A percentile compares a stretch with the other conserved stretches of the same genome.
Conservation (phyloP, 1,140 invertebrate genomes). For the Aricia agestis region DNA sequence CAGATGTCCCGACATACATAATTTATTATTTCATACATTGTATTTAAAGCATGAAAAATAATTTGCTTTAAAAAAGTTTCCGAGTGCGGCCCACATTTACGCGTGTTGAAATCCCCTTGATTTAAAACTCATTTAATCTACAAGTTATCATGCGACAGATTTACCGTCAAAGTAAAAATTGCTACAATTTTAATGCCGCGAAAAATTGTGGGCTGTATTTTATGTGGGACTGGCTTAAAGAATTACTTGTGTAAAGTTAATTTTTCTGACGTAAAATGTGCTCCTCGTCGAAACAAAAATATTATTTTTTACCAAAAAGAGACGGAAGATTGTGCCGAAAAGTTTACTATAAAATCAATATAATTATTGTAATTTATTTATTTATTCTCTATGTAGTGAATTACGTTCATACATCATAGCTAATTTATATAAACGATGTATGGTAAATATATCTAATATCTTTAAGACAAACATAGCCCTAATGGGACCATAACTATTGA, state of each 20-base stretch:
- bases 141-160: constrained; percentile 5
- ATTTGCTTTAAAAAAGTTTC: neutral
- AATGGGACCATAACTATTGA: no score
- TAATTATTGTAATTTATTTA: no score
- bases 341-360: no score
- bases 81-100: neutral
- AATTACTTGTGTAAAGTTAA: neutral
- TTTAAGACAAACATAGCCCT: neutral
- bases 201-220: constrained; percentile 5
- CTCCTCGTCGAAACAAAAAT: no score
- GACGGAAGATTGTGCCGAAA: no score
- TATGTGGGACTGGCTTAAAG: neutral
- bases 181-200: neutral
- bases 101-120: constrained; percentile 9
- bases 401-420: neutral
- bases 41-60: neutral
- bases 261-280: neutral
- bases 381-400: no score
- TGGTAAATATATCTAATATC: neutral
- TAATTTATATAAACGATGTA: neutral
- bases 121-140: constrained; percentile 15
- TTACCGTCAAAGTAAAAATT: constrained; percentile 11
- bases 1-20: neutral
- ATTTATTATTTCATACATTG: neutral
- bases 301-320: no score